A percentile compares a stretch with the other conserved stretches of the same genome.
Conservation (phyloP, 2,888 invertebrate genomes). For the Nomada hirtipes region DNA sequence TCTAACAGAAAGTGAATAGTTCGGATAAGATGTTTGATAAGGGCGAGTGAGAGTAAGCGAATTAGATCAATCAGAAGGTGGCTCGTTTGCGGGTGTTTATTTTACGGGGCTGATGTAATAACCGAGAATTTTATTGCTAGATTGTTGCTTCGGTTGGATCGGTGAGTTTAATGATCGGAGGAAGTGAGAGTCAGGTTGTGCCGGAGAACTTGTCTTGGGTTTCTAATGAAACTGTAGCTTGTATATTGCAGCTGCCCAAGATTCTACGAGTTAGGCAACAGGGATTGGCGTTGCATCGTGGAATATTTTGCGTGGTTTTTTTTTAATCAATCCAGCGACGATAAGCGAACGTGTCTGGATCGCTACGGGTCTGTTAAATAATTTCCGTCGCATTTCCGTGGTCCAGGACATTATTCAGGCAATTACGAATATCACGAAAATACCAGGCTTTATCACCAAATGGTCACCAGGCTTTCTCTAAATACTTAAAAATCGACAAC, state of each 20-base stretch:
- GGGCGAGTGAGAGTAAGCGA: neutral
- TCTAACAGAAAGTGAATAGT: neutral
- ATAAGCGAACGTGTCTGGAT: too few relatives aligned
- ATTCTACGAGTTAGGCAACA: neutral
- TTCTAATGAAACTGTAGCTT: conserved; percentile 2
- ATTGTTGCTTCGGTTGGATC: neutral
- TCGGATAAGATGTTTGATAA: neutral
- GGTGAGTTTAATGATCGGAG: conserved; percentile 2
- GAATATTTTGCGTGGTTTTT: too few relatives aligned
- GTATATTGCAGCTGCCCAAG: neutral
- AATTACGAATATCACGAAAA: too few relatives aligned
- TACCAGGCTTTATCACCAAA: too few relatives aligned
- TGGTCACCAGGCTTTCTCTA: too few relatives aligned
- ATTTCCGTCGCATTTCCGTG: too few relatives aligned
- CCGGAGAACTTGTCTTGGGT: neutral
- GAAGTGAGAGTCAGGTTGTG: conserved; percentile 15
- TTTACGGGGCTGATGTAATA: too few relatives aligned
- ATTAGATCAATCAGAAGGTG: neutral
- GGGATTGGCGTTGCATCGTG: neutral
- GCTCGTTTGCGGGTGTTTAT: neutral
- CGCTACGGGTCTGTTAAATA: too few relatives aligned
- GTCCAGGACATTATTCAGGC: too few relatives aligned
- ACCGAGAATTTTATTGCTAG: neutral
- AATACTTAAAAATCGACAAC: too few relatives aligned
- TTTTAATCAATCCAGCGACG: too few relatives aligned